phyloP scores from a whole-genome alignment of 2,888 invertebrate genomes.

The Corbicula japonica region DNA sequence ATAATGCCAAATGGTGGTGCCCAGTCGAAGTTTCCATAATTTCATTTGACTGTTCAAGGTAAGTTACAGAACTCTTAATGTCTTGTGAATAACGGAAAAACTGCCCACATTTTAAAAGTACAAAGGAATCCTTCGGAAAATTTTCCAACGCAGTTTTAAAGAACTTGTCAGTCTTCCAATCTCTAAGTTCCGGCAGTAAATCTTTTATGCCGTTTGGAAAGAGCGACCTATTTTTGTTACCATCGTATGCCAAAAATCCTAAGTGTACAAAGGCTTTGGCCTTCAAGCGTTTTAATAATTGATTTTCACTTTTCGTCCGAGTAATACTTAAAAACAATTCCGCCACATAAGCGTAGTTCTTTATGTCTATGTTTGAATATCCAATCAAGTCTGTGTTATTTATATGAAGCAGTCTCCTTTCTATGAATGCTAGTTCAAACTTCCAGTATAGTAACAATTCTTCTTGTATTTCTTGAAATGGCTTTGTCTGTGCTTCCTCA shows the following conservation, averaged over 20 bases:
- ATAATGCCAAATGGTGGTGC: slow-evolving; percentile 43
- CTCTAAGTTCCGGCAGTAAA: slow-evolving; percentile 15
- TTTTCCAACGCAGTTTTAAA: slow-evolving; percentile 17
- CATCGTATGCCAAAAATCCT: slow-evolving; percentile 24
- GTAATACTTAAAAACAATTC: slow-evolving; percentile 11
- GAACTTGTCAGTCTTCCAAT: slow-evolving; percentile 5
- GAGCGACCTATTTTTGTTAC: not conserved
- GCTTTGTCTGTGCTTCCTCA: not conserved
- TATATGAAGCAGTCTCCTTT: slow-evolving; percentile 27
- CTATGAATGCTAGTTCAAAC: slow-evolving; percentile 38
- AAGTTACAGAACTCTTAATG: slow-evolving; percentile 13
- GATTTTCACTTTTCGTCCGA: not conserved
- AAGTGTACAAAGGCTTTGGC: slow-evolving; percentile 36
- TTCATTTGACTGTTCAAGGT: slow-evolving; percentile 19
- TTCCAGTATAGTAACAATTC: slow-evolving; percentile 26
- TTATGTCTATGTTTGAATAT: not conserved
- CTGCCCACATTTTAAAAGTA: slow-evolving; percentile 41
- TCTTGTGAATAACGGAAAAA: slow-evolving; percentile 26
- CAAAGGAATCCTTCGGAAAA: slow-evolving; percentile 23
- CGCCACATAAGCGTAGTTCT: not conserved
- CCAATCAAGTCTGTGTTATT: slow-evolving; percentile 11
- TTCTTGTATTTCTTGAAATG: not conserved
- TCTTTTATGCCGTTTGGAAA: slow-evolving; percentile 26
- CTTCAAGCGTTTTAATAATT: slow-evolving; percentile 9
- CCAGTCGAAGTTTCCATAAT: slow-evolving; percentile 27